Base-by-base conservation (phyloP, 2,888 invertebrate species). In the Drosophila kanekoi region DNA sequence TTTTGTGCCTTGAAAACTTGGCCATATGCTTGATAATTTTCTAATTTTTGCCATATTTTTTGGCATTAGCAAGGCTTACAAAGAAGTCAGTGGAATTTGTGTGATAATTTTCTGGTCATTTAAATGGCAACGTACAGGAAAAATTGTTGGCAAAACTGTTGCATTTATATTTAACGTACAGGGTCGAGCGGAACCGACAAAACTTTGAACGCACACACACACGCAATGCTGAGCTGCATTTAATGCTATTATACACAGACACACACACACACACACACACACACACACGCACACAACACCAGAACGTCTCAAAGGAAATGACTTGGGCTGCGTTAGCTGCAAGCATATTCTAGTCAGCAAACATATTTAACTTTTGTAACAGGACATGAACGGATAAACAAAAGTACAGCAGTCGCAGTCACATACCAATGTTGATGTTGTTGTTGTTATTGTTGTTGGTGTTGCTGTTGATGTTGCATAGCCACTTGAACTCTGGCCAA, bases 241-340 rank as follows among this genome's bases (percentile, higher is more conserved):
- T 64, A 70, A 56, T 43, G 51, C 35, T 37, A 38, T 64, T 56
- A 41, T 6, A 51, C 45, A 56, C 40, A 49, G 44, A 53, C n/a
- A 40, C 20, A 40, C 10, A 32, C 13, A 14, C 47, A 5, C 10
- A 8, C 32, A 28, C 18, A 20, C 20, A 20, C n/a, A 28, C 4
- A n/a, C n/a, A n/a, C n/a, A n/a, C 2, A 18, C 18, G 2, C 18
- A 3, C 43, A 13, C 33, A 13, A 23, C 28, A 4, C 10, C 48
- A 16, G 16, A 60, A 13, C 14, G 53, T 61, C 70, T 71, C 74
- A 70, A 70, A 66, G 70, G 65, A 70, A 73, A 73, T 70, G 62
- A 48, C 56, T 59, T 40, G 18, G 44, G n/a, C 23, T 48, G 43
- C 13, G 10, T 41, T 51, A 14, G 49, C 48, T 58, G 40, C 10